A percentile compares a stretch with the other conserved stretches of the same genome.
Evolutionary conservation across 2,113 vertebrate genomes (phyloP).

Genomic region (Recurvirostra avosetta): DNA sequence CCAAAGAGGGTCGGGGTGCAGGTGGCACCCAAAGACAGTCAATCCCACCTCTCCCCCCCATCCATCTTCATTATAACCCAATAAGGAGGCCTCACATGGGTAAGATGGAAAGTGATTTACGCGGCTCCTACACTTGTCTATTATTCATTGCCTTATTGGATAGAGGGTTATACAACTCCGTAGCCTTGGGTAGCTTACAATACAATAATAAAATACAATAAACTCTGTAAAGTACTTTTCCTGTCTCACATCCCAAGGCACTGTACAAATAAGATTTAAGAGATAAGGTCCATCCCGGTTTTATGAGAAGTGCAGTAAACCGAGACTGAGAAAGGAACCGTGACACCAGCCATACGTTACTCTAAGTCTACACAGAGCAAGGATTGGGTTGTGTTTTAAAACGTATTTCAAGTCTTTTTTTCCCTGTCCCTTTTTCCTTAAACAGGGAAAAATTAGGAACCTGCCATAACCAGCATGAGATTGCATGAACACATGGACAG

Average conservation of each 20-base stretch:
- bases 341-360: background rate
- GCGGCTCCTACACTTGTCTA: background rate
- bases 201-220: constrained; percentile 17
- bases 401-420: fast-evolving
- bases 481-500: background rate
- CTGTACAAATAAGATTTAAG: constrained; percentile 23
- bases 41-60: background rate
- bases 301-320: background rate
- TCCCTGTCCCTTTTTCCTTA: fast-evolving
- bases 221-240: background rate
- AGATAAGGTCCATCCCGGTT: background rate
- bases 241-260: background rate
- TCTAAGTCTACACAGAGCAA: background rate
- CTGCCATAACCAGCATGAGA: background rate
- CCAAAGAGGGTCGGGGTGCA: fast-evolving
- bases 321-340: background rate
- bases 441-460: background rate
- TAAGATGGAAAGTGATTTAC: background rate
- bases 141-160: background rate
- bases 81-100: fast-evolving
- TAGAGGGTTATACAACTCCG: background rate
- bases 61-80: fast-evolving
- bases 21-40: background rate
- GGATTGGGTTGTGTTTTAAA: background rate
- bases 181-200: background rate